Percentiles rank a stretch among this genome's conserved stretches.
phyloP scores from a whole-genome alignment of 2,888 invertebrate species.

The Drosophila testacea region DNA sequence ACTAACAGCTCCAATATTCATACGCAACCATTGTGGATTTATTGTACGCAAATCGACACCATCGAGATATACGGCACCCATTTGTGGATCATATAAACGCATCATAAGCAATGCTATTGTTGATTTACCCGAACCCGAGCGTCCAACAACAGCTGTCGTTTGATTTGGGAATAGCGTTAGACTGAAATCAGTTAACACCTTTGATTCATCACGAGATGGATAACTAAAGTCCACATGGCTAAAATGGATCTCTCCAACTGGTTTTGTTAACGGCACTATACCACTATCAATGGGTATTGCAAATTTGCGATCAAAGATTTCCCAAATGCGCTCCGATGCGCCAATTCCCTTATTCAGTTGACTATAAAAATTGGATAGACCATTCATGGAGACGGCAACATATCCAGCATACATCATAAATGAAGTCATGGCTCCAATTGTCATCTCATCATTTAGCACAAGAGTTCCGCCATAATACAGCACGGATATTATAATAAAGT shows the following conservation, averaged over 20 bases:
- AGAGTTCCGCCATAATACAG: conserved; percentile 96
- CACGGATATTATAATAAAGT: conserved; percentile 94
- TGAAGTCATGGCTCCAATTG: conserved; percentile 95
- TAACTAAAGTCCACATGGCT: conserved; percentile 91
- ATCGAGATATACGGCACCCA: conserved; percentile 91
- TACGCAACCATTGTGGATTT: conserved; percentile 94
- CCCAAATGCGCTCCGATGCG: conserved; percentile 95
- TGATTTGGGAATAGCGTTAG: conserved; percentile 89
- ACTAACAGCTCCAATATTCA: conserved; percentile 94
- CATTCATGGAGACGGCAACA: conserved; percentile 95
- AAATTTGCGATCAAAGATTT: conserved; percentile 93
- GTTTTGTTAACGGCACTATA: conserved; percentile 73
- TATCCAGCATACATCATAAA: conserved; percentile 98
- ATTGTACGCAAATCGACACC: conserved; percentile 90
- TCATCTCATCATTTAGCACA: conserved; percentile 91
- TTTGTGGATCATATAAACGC: conserved; percentile 93
- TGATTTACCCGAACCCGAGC: conserved; percentile 98
- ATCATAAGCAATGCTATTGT: conserved; percentile 94
- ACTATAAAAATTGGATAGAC: conserved; percentile 96
- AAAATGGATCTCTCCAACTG: conserved; percentile 89
- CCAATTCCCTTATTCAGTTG: conserved; percentile 97
- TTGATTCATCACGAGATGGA: conserved; percentile 87
- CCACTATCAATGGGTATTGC: conserved; percentile 89
- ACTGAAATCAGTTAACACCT: conserved; percentile 88
- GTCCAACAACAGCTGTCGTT: conserved; percentile 93